Evolutionary conservation across 2,113 vertebrate species (phyloP), one percentile per base, ranked within the genome.

Genomic region (Bagarius yarrelli): DNA sequence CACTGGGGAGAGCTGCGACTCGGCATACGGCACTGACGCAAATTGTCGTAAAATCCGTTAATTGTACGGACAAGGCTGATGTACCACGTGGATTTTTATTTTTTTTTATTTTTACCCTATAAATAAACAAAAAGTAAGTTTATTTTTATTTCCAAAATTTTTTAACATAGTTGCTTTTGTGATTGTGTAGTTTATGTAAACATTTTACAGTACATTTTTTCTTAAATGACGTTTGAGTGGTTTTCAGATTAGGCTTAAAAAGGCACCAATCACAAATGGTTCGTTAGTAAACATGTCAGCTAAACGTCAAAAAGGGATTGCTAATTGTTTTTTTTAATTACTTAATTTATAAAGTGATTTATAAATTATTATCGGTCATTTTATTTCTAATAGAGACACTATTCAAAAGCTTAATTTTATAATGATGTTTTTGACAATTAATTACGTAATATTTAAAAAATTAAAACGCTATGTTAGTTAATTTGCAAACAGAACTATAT

Each of bases 1-100:
- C 90, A 90, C 87, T 91, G 89, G 63, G 89, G 87, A 92, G 87
- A 91, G 88, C 89, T 81, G 85, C 30, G 88, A 83, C 87, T 88
- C 86, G 63, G 23, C 66, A 67, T 66, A 89, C 90, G 90, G 91
- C 90, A 93, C 82, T 93, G 93, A 93, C 93, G 93, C 81, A 94
- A 94, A 94, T 36, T 64, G 92, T 91, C 91, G 88, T 69, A 60
- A 85, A 85, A 53, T 44, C 63, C 56, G 61, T 55, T 78, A 36
- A 77, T 80, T 47, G 56, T 40, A 64, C 59, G 74, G 34, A 81
- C 50, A n/a, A 34, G 76, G 67, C 72, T 83, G 83, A 72, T 57
- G 79, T 32, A 90, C 86, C 91, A 91, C 89, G 89, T 92, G 90
- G 87, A 90, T 55, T 32, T 72, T 50, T 53, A 27, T 40, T 40